phyloP scores from a whole-genome alignment of 1,140 invertebrate genomes.

The Maniola jurtina region DNA sequence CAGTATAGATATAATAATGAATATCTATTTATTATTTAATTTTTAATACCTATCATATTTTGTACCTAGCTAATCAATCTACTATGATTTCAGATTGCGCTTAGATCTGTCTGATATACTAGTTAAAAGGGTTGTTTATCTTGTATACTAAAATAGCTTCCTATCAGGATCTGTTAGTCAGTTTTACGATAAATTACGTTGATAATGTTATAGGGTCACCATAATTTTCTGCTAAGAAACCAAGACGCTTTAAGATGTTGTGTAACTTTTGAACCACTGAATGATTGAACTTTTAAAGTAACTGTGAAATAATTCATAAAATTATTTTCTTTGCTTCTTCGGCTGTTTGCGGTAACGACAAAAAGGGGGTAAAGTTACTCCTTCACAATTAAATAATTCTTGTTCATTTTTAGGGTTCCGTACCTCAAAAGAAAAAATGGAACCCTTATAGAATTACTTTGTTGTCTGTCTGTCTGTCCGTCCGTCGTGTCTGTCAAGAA shows the following conservation, averaged over 20 bases:
- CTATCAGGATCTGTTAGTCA: slow-evolving; percentile 8
- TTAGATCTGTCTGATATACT: background rate
- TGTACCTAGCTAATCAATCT: background rate
- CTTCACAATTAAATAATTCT: no score
- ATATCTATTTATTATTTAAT: background rate
- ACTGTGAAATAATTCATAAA: background rate
- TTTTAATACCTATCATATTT: background rate
- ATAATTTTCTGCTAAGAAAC: background rate
- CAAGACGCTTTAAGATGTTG: background rate
- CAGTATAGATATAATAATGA: no score
- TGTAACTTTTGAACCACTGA: no score
- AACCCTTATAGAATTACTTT: no score
- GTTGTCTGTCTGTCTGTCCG: no score
- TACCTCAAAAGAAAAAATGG: no score
- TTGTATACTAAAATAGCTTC: slow-evolving; percentile 13
- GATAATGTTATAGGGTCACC: background rate
- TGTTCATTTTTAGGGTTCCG: no score
- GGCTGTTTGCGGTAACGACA: no score
- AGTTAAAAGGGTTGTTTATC: background rate
- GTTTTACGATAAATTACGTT: background rate
- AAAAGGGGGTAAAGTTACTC: no score
- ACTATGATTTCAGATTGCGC: background rate
- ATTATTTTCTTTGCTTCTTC: no score
- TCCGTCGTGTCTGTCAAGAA: no score
- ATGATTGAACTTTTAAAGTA: background rate